Evolutionary conservation across 2,797 vertebrate species (phyloP).

Genomic region (Enteromius treurensis): DNA sequence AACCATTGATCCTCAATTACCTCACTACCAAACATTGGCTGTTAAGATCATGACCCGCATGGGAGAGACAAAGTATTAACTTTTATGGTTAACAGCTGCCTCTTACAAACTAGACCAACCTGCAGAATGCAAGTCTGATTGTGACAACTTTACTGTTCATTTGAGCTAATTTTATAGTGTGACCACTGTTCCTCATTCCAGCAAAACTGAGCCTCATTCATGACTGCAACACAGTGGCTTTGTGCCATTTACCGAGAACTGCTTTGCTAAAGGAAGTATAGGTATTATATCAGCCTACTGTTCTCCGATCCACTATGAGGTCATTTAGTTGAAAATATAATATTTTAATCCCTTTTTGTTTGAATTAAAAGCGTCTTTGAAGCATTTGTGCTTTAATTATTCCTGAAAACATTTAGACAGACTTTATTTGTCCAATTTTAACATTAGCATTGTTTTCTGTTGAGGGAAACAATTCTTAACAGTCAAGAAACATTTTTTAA

Average conservation of each 20-base stretch:
- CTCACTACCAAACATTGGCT: constrained; percentile 32
- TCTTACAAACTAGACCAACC: constrained; percentile 22
- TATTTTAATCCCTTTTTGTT: background rate
- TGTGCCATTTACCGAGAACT: background rate
- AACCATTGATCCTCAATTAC: constrained; percentile 35
- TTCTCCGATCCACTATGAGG: background rate
- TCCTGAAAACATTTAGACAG: background rate
- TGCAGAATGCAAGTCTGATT: constrained; percentile 19
- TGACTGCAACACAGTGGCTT: constrained; percentile 25
- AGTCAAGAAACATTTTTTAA: background rate
- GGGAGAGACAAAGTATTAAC: constrained; percentile 45
- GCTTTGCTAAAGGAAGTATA: background rate
- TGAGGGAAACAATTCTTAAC: background rate
- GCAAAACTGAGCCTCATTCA: constrained; percentile 30
- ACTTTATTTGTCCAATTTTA: background rate
- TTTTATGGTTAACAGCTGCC: constrained; percentile 50
- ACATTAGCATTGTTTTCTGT: background rate
- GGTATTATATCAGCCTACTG: background rate
- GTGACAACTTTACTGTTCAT: constrained; percentile 37
- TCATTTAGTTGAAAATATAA: background rate
- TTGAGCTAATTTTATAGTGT: constrained; percentile 35
- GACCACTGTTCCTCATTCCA: constrained; percentile 3
- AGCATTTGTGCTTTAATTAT: background rate
- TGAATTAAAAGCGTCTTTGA: background rate
- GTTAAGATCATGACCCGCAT: constrained; percentile 43